Conservation (phyloP, 2,888 invertebrate genomes). For the Agonopterix arenella region DNA sequence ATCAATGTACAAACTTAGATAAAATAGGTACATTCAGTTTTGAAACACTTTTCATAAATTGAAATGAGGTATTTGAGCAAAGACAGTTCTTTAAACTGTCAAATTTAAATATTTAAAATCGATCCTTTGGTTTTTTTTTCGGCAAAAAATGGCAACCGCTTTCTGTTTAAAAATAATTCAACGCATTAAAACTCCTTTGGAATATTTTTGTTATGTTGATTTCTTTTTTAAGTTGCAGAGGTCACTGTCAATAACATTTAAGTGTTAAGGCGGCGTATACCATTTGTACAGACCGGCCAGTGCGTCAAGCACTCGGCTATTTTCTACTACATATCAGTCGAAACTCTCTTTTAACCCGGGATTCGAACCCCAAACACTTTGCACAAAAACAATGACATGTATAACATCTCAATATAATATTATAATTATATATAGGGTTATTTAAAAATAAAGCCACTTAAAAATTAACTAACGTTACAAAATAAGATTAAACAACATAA, state of each 20-base stretch:
- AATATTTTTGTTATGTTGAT: background rate
- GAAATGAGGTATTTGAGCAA: slow-evolving; percentile 48
- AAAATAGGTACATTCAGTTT: no score
- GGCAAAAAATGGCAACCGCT: slow-evolving; percentile 16
- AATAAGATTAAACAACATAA: slow-evolving; percentile 77
- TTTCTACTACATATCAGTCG: slow-evolving; percentile 72
- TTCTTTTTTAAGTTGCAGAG: slow-evolving; percentile 20
- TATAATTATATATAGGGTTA: slow-evolving; percentile 61
- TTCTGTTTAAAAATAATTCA: slow-evolving; percentile 28
- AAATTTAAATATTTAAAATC: slow-evolving; percentile 4
- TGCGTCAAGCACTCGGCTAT: slow-evolving; percentile 44
- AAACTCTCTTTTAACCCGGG: slow-evolving; percentile 66
- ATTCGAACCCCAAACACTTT: slow-evolving; percentile 62
- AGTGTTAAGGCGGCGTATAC: slow-evolving; percentile 73
- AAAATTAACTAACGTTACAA: slow-evolving; percentile 75
- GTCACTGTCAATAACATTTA: slow-evolving; percentile 64
- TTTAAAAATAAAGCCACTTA: slow-evolving; percentile 72
- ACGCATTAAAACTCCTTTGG: slow-evolving; percentile 8
- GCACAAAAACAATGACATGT: slow-evolving; percentile 73
- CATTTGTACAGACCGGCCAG: slow-evolving; percentile 70
- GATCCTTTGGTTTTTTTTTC: slow-evolving; percentile 17
- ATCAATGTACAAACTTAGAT: no score
- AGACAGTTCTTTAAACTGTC: slow-evolving; percentile 27
- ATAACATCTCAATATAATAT: slow-evolving; percentile 74
- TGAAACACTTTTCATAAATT: slow-evolving; percentile 11